A percentile compares a stretch with the other conserved stretches of the same genome.
Evolutionary conservation across 2,113 vertebrate species (phyloP).

Genomic region (Hypanus sabinus): DNA sequence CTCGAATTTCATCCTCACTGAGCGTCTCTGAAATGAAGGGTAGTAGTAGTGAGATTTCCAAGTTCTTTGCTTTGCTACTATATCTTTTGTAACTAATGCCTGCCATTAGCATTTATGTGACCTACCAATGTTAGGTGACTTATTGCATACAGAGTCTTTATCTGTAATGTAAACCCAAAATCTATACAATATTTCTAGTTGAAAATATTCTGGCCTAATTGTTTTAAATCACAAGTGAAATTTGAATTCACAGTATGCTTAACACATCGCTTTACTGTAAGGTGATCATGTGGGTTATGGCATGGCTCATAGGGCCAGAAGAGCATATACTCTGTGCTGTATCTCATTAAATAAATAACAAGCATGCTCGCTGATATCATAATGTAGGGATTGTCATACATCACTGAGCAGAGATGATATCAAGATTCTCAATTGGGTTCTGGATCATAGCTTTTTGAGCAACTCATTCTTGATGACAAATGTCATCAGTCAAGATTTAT

Average conservation of each 20-base stretch:
- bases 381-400: neutral
- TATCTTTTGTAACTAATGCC: neutral
- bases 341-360: no score
- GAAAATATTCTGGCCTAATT: neutral
- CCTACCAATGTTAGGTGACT: neutral
- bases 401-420: neutral
- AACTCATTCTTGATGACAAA: neutral
- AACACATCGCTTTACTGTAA: no score
- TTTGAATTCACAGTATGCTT: no score
- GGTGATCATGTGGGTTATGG: no score
- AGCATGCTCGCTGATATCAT: no score
- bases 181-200: neutral
- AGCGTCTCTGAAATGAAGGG: neutral
- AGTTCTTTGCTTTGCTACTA: neutral
- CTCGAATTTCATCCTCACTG: neutral
- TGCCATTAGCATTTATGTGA: neutral
- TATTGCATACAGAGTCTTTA: neutral
- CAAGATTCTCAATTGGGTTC: neutral
- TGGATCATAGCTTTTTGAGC: no score
- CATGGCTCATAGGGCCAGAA: no score
- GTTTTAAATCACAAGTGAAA: neutral
- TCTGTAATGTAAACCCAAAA: neutral
- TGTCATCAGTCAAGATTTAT: neutral
- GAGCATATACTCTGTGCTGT: no score
- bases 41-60: neutral